Percentiles rank a stretch among this genome's conserved stretches.
phyloP scores from a whole-genome alignment of 2,888 invertebrate species.

The Synergus laeviventris region DNA sequence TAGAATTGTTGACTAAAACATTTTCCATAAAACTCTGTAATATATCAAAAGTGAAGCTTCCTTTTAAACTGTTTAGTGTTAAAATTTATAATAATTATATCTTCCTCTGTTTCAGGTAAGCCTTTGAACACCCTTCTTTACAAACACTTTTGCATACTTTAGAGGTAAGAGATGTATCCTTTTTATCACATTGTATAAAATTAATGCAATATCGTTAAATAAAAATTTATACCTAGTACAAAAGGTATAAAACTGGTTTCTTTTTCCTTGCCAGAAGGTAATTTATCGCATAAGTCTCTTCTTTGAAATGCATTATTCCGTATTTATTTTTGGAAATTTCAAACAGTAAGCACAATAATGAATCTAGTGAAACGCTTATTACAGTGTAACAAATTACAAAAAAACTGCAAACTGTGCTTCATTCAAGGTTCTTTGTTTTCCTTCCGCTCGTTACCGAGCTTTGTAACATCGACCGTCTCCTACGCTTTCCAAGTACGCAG shows the following conservation, averaged over 20 bases:
- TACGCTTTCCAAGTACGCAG: slow-evolving; percentile 2
- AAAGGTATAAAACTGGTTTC: too few relatives aligned
- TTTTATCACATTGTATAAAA: too few relatives aligned
- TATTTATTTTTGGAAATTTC: too few relatives aligned
- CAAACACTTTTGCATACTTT: too few relatives aligned
- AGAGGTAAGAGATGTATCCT: too few relatives aligned
- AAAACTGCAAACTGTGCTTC: slow-evolving; percentile 16
- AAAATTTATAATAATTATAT: not conserved
- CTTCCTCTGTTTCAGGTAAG: slow-evolving; percentile 19
- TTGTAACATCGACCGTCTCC: slow-evolving; percentile 18
- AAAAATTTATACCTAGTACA: too few relatives aligned
- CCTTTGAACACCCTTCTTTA: too few relatives aligned
- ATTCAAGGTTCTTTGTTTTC: slow-evolving; percentile 24
- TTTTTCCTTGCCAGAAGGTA: too few relatives aligned
- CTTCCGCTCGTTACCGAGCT: slow-evolving; percentile 17
- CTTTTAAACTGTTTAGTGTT: not conserved
- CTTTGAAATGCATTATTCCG: too few relatives aligned
- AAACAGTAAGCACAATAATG: not conserved
- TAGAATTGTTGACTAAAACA: not conserved
- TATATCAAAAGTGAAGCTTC: not conserved
- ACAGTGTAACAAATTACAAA: slow-evolving; percentile 11
- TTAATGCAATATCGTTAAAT: too few relatives aligned
- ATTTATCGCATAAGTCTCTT: too few relatives aligned
- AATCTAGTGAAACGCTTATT: not conserved
- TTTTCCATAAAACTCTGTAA: not conserved